These are phyloP conservation scores for Littorina saxatilis DNA, from an alignment of 1,140 invertebrate species.

Conservation along the genomic window DNA sequence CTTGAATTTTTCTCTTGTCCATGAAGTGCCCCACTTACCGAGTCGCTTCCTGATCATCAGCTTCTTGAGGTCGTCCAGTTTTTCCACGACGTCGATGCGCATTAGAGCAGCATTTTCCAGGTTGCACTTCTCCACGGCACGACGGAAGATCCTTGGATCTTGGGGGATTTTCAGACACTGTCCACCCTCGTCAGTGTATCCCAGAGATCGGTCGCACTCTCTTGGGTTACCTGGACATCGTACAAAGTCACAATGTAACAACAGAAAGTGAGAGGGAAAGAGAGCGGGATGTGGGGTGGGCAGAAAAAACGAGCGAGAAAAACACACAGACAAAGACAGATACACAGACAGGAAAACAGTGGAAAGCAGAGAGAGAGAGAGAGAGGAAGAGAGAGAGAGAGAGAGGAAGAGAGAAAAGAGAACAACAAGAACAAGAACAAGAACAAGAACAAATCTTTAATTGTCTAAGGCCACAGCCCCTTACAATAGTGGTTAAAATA, in stretches of 20 bases:
- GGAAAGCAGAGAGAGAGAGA: neutral
- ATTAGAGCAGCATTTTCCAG: constrained; percentile 5
- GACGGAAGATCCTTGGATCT: neutral
- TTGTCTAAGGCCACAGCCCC: too few species aligned
- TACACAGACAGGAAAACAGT: neutral
- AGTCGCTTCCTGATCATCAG: neutral
- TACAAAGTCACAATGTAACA: neutral
- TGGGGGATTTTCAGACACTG: neutral
- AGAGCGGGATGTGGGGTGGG: neutral
- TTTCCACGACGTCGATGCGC: constrained; percentile 2
- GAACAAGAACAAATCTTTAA: too few species aligned
- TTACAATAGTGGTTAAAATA: too few species aligned
- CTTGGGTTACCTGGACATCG: neutral
- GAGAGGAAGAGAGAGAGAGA: neutral
- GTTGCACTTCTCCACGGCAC: constrained; percentile 25
- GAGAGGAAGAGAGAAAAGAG: neutral
- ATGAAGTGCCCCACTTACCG: neutral
- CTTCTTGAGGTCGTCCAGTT: neutral
- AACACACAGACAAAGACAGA: neutral
- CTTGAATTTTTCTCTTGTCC: too few species aligned
- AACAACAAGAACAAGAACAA: neutral
- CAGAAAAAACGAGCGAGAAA: neutral
- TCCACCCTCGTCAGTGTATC: neutral
- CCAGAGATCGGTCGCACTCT: neutral
- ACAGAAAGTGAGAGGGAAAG: too few species aligned